A percentile compares a stretch with the other conserved stretches of the same genome.
phyloP scores from a whole-genome alignment of 1,140 invertebrate genomes.

The Daktulosphaira vitifoliae region DNA sequence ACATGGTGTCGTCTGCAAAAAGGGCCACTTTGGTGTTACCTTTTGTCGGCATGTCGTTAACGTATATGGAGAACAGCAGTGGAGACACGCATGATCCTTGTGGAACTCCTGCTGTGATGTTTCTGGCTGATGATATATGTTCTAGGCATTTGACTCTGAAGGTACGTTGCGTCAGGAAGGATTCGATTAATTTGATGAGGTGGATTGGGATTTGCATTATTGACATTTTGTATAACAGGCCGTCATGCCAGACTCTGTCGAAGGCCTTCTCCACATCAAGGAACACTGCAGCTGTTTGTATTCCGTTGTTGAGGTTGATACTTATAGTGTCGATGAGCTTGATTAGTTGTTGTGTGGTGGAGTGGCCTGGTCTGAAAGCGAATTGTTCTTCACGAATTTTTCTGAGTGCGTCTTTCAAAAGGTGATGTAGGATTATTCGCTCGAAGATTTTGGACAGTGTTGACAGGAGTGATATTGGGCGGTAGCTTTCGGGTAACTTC shows the following conservation, averaged over 20 bases:
- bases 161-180: background rate
- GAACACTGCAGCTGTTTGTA: background rate
- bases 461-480: background rate
- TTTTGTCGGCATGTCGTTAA: background rate
- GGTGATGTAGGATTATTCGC: background rate
- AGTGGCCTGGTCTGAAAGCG: background rate
- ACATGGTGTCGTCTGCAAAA: background rate
- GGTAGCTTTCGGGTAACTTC: background rate
- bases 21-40: background rate
- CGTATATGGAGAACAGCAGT: background rate
- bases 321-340: background rate
- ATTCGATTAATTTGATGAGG: background rate
- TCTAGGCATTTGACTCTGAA: background rate
- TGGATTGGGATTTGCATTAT: background rate
- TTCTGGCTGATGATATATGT: background rate
- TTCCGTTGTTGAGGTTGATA: background rate
- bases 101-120: background rate
- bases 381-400: no score
- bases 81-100: background rate
- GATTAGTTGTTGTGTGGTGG: background rate
- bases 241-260: background rate
- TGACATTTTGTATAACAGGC: slow-evolving; percentile 22
- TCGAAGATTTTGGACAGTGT: background rate
- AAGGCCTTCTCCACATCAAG: slow-evolving; percentile 6
- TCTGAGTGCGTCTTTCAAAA: no score